These are phyloP conservation scores for Sebastes matsubarae DNA, from an alignment of 2,797 vertebrate species.

Conservation along the genomic window DNA sequence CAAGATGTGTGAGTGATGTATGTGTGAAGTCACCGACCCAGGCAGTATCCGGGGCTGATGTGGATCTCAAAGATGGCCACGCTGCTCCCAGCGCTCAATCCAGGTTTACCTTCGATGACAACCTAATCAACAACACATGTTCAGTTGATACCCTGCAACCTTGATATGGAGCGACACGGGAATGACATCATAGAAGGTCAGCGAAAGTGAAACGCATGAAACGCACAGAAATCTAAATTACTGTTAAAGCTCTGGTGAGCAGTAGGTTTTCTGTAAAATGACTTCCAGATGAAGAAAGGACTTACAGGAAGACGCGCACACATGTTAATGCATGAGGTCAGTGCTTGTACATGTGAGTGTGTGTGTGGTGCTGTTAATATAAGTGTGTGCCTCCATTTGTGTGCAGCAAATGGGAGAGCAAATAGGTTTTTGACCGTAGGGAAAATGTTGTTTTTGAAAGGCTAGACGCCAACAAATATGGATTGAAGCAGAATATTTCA, in stretches of 20 bases:
- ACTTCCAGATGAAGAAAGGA: neutral
- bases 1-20: neutral
- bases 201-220: neutral
- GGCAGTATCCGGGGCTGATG: constrained; percentile 91
- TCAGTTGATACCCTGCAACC: neutral
- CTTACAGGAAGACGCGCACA: neutral
- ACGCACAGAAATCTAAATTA: neutral
- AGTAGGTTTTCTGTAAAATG: neutral
- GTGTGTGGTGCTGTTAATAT: neutral
- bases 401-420: too few relatives aligned
- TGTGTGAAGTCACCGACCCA: constrained; percentile 76
- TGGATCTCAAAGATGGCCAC: constrained; percentile 94
- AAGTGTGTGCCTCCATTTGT: neutral
- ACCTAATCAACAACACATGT: constrained; percentile 81
- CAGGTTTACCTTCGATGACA: constrained; percentile 88
- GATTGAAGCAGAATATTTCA: too few relatives aligned
- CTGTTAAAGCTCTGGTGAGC: neutral
- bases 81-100: constrained; percentile 80
- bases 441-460: too few relatives aligned
- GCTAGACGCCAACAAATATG: too few relatives aligned
- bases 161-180: neutral
- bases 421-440: too few relatives aligned
- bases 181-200: constrained; percentile 17
- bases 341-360: neutral
- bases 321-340: neutral